These are phyloP conservation scores for Sussaba pulchella DNA, from an alignment of 2,888 invertebrate genomes.

Conservation along the genomic window DNA sequence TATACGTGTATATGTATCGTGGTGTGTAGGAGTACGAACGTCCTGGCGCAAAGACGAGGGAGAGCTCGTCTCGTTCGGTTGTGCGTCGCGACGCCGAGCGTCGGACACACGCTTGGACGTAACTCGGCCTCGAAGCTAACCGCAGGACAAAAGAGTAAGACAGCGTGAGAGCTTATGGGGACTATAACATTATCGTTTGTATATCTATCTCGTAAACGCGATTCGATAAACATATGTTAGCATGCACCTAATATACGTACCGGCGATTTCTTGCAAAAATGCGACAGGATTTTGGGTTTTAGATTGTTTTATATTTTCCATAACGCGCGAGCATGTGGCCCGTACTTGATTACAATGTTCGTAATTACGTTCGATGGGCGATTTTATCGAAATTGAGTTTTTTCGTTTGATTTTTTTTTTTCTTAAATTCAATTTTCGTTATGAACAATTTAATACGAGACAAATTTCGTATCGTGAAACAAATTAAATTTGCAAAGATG, in stretches of 20 bases:
- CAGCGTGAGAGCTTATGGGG: constrained; percentile 2
- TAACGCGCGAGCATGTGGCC: too few relatives aligned
- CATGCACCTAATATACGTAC: too few relatives aligned
- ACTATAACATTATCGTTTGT: not conserved
- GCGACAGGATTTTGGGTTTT: too few relatives aligned
- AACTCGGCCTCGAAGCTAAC: not conserved
- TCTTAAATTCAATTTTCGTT: not conserved
- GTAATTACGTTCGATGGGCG: too few relatives aligned
- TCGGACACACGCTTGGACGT: constrained; percentile 13
- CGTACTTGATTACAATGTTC: too few relatives aligned
- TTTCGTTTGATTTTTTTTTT: not conserved
- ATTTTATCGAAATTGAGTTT: not conserved
- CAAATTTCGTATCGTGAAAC: too few relatives aligned
- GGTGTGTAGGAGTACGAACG: not conserved
- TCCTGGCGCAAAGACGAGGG: not conserved
- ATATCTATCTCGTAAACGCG: not conserved
- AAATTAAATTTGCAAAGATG: too few relatives aligned
- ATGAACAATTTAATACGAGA: too few relatives aligned
- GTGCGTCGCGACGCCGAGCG: constrained; percentile 13
- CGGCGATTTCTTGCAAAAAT: too few relatives aligned
- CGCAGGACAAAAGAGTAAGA: not conserved
- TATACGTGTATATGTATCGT: not conserved
- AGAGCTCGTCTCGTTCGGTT: not conserved
- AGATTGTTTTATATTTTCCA: too few relatives aligned
- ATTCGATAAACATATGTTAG: not conserved